Evolutionary conservation across 2,888 invertebrate species (phyloP).

Genomic region (Campaea margaritaria): DNA sequence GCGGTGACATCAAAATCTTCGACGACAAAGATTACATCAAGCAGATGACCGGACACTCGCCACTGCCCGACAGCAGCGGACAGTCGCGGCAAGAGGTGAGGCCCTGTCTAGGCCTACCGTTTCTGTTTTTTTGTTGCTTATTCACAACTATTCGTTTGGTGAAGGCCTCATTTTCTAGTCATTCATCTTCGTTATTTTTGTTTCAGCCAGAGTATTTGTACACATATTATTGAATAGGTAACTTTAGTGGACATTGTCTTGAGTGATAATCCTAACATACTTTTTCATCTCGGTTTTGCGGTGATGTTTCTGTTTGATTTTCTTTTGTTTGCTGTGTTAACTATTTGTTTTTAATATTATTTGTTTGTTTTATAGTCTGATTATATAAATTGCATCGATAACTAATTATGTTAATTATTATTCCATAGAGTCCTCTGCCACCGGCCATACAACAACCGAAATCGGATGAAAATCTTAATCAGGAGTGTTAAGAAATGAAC

Average conservation of each 20-base stretch:
- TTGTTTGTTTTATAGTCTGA: slow-evolving; percentile 30
- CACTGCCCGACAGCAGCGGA: slow-evolving; percentile 69
- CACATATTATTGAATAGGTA: slow-evolving; percentile 77
- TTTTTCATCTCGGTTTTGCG: slow-evolving; percentile 48
- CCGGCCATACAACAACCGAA: slow-evolving; percentile 85
- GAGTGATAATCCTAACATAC: slow-evolving; percentile 37
- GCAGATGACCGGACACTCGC: slow-evolving; percentile 86
- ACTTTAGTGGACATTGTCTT: slow-evolving; percentile 37
- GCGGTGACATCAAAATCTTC: slow-evolving; percentile 97
- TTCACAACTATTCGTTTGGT: slow-evolving; percentile 55
- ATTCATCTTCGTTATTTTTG: slow-evolving; percentile 64
- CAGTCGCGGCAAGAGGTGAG: slow-evolving; percentile 83
- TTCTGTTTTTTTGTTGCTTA: slow-evolving; percentile 53
- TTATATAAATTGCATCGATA: slow-evolving; percentile 30
- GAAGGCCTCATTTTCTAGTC: slow-evolving; percentile 56
- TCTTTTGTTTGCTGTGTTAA: slow-evolving; percentile 47
- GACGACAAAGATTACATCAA: slow-evolving; percentile 96
- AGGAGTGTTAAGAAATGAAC: slow-evolving; percentile 79
- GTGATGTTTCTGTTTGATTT: slow-evolving; percentile 43
- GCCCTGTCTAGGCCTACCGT: slow-evolving; percentile 52
- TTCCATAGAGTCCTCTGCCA: slow-evolving; percentile 88
- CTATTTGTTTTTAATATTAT: slow-evolving; percentile 43
- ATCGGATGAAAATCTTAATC: slow-evolving; percentile 91
- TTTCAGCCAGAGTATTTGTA: slow-evolving; percentile 84
- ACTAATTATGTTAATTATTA: slow-evolving; percentile 12